Base-by-base conservation (phyloP, 2,888 invertebrate genomes). In the Noctua pronuba region DNA sequence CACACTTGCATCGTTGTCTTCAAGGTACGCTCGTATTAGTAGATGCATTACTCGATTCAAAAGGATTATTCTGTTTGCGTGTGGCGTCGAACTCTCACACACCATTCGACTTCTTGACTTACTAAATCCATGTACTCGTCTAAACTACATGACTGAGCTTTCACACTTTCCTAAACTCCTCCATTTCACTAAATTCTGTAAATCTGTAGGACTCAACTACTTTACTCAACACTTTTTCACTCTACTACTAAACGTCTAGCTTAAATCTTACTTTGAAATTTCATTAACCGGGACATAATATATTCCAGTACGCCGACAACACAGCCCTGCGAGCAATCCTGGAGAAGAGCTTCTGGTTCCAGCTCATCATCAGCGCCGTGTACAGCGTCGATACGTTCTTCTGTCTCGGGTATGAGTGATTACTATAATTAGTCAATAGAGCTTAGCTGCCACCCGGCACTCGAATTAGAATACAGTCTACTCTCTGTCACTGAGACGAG, bases 341-440 rank as follows among this genome's bases (percentile, higher is more conserved):
- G 55, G 98, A 98, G 94, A 97, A 98, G 93, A 98, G 98, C 90
- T 98, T 98, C 95, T 97, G 97, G 94, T 98, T 98, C 94, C 98
- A 98, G 95, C 98, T 98, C 0, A 97, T 98, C 84, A 97, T 98
- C 81, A 98, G 98, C 90, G 98, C 98, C 0, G 98, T 98, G 0
- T 98, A 98, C 93, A 98, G 98, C 80, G 98, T 98, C 1, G 98
- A 98, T 90, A 98, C 98, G 0, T 98, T 98, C 96, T 98, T 98
- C 97, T 98, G 98, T 92, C 97, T 98, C 66, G 97, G 97, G 97
- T 97, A 91, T 92, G 90, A 64, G 13, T n/a, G 5, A 35, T 21
- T 60, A 21, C 11, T 64, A 0, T 31, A 8, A 18, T n/a, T 58
- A 58, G 6, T 6, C 28, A 16, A 28, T 28, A 28, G 58, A 28